phyloP scores from a whole-genome alignment of 2,888 invertebrate species.

The Polia nebulosa region DNA sequence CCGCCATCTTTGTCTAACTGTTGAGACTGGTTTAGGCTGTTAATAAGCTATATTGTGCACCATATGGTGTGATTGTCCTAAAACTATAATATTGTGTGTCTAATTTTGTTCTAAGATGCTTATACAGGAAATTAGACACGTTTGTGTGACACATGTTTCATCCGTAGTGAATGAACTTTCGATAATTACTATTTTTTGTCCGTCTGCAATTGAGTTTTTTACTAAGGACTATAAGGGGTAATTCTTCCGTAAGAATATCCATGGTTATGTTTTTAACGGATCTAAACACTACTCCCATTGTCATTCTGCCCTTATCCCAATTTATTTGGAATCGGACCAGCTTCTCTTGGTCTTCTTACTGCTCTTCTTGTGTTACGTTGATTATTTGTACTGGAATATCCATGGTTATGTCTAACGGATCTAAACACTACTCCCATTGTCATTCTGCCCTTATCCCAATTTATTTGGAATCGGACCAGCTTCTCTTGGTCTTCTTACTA shows the following conservation, averaged over 20 bases:
- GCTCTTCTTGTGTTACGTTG: no score
- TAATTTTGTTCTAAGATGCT: constrained; percentile 14
- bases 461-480: no score
- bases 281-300: neutral
- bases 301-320: no score
- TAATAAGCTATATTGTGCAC: neutral
- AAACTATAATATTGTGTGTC: neutral
- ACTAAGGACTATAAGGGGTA: neutral
- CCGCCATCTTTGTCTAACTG: constrained; percentile 26
- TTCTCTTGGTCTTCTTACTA: neutral
- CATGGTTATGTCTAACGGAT: neutral
- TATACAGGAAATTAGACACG: constrained; percentile 20
- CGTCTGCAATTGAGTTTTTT: constrained; percentile 10
- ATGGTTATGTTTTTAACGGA: neutral
- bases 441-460: no score
- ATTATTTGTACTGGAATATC: no score
- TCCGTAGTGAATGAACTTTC: constrained; percentile 52
- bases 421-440: neutral
- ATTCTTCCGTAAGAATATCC: neutral
- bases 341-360: neutral
- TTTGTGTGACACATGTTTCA: constrained; percentile 48
- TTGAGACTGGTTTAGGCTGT: constrained; percentile 3
- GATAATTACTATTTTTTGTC: constrained; percentile 28
- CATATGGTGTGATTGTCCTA: constrained; percentile 10
- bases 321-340: no score